Evolutionary conservation across 2,797 vertebrate genomes (phyloP).

Genomic region (Erethizon dorsatum): DNA sequence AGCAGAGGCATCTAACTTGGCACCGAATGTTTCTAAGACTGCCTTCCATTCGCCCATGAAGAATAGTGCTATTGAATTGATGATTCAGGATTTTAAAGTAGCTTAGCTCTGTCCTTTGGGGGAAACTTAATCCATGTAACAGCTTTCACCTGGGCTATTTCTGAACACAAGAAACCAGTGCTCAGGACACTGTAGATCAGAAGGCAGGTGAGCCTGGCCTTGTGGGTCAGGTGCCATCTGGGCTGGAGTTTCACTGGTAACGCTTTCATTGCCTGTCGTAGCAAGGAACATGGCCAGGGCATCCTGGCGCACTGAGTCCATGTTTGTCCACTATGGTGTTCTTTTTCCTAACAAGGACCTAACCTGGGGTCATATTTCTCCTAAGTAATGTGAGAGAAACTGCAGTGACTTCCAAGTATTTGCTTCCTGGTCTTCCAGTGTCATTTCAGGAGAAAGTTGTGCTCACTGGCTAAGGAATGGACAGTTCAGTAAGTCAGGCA

Average conservation of each 20-base stretch:
- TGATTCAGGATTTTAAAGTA: constrained; percentile 6
- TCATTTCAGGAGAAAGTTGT: not conserved
- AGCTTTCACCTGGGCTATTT: constrained; percentile 36
- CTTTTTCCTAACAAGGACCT: constrained; percentile 22
- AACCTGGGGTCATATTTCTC: not conserved
- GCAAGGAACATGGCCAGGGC: fast-evolving
- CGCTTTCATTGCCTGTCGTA: not conserved
- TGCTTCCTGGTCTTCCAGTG: not conserved
- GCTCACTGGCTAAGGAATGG: not conserved
- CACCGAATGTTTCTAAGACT: not conserved
- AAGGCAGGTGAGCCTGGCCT: not conserved
- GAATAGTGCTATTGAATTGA: constrained; percentile 8
- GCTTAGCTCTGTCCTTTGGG: constrained; percentile 50
- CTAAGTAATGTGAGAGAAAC: not conserved
- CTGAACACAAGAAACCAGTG: constrained; percentile 25
- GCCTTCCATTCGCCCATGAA: not conserved
- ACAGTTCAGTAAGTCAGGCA: not conserved
- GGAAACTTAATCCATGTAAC: constrained; percentile 44
- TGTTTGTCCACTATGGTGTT: not conserved
- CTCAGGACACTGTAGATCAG: not conserved
- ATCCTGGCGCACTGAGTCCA: too few species aligned
- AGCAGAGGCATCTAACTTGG: not conserved
- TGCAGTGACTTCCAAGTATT: not conserved
- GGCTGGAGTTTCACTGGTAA: not conserved
- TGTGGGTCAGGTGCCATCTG: not conserved